Base-by-base conservation (phyloP, 2,888 invertebrate genomes). In the Pristionchus mayeri region DNA sequence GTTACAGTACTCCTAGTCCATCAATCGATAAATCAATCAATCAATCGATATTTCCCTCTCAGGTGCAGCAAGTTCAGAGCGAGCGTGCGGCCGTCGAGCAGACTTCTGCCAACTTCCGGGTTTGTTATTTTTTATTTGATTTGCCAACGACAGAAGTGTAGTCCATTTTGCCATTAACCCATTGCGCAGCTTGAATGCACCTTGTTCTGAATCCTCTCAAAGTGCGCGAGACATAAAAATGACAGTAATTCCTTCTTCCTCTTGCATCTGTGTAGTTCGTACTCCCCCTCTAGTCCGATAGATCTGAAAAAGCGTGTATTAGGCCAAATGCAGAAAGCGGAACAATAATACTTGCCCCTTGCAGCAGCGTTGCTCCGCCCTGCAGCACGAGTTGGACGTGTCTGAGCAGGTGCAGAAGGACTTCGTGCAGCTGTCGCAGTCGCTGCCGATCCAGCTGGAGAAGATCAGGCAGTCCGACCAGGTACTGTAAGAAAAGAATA, bases 341-440 rank as follows among this genome's bases (percentile, higher is more conserved):
- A n/a, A n/a, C 2, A 75, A 2, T 7, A 37, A 75, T 44, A 0
- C 21, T 1, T 24, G 18, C 40, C 9, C 16, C 1, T 67, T 80
- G 27, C 85, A 91, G 85, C 87, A 87, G 27, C 87, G 91, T 7
- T 91, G 90, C 67, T 27, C 84, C n/a, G 85, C 87, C 34, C 86
- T 91, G 30, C 92, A 92, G 84, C 89, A 92, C 13, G 94, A 94
- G 86, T 89, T 94, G 86, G 96, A 97, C 93, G 98, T 96, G 93
- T 97, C 97, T 92, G 98, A 98, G 94, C 98, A 98, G 94, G 84
- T 84, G 57, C 96, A 97, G 94, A 89, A 88, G 80, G 98, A 99
- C 95, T 98, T 99, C 94, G 98, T 99, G 85, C 95, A 96, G 87
- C 95, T 99, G 85, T 98, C 98, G 50, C 99, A 99, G 94, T 96